Evolutionary conservation across 2,113 vertebrate species (phyloP).

Genomic region (Mustelus asterias): DNA sequence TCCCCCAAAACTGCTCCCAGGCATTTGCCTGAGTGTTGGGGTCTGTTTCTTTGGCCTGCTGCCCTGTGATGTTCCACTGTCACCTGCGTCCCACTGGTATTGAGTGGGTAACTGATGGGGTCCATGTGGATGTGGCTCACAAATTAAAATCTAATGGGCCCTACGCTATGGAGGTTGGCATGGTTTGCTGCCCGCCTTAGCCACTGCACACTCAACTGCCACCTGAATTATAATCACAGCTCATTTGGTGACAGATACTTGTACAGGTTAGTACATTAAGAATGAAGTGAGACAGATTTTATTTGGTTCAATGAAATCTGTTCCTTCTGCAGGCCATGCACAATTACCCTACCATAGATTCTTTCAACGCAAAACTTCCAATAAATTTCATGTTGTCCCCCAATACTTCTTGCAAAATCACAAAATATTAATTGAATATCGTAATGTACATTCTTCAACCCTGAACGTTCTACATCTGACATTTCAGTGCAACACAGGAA

Average conservation of each 20-base stretch:
- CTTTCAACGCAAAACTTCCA: not conserved
- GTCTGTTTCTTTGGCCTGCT: not conserved
- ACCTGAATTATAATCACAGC: not conserved
- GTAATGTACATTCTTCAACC: conserved; percentile 9
- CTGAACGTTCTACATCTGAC: not conserved
- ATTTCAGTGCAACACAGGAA: not conserved
- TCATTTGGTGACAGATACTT: not conserved
- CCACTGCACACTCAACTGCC: not conserved
- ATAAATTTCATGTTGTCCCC: not conserved
- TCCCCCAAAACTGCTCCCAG: not conserved
- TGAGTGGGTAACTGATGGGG: not conserved
- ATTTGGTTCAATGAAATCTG: not conserved
- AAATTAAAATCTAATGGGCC: not conserved
- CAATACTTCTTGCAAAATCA: not conserved
- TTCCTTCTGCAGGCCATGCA: not conserved
- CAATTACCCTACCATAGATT: not conserved
- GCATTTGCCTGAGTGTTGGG: not conserved
- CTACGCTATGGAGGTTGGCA: not conserved
- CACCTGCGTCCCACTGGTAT: not conserved
- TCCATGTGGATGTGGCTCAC: not conserved
- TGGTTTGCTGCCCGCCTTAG: not conserved
- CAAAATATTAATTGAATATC: not conserved
- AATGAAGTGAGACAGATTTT: not conserved
- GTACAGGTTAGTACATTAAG: not conserved
- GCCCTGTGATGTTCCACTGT: no score